phyloP scores from a whole-genome alignment of 53 echinoderm and acorn worm genomes.

The Antedon mediterranea region DNA sequence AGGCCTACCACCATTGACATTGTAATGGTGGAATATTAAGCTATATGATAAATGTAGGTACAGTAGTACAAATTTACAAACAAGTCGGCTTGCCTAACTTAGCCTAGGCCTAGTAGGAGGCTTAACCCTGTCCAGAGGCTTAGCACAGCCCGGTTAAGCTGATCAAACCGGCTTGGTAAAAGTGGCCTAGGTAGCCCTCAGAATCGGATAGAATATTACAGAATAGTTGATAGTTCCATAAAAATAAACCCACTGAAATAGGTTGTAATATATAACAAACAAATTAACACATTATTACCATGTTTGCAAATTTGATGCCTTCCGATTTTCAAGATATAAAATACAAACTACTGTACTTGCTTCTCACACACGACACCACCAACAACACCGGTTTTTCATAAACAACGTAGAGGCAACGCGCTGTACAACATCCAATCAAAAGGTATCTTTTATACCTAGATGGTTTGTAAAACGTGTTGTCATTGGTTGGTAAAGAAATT shows the following conservation, averaged over 20 bases:
- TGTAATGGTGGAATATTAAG: too few relatives aligned
- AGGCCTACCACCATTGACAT: too few relatives aligned
- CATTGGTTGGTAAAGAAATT: neutral
- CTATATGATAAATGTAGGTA: too few relatives aligned
- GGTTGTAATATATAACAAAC: neutral
- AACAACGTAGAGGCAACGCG: neutral
- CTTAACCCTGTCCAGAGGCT: too few relatives aligned
- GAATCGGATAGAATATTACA: too few relatives aligned
- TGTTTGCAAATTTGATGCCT: slow-evolving; percentile 1
- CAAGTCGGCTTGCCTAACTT: too few relatives aligned
- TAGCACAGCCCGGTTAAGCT: too few relatives aligned
- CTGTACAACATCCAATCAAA: neutral
- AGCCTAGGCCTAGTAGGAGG: too few relatives aligned
- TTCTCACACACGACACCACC: neutral
- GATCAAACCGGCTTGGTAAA: too few relatives aligned
- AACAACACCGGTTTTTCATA: neutral
- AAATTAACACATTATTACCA: neutral
- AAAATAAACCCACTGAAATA: neutral
- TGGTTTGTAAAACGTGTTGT: neutral
- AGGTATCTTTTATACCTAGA: neutral
- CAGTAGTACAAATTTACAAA: too few relatives aligned
- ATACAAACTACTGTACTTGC: neutral
- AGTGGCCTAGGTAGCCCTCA: too few relatives aligned
- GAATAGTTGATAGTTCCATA: neutral
- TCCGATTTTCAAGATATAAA: neutral